These are phyloP conservation scores for Cranoglanis bouderius DNA, from an alignment of 2,113 vertebrate genomes.

Conservation along the genomic window DNA sequence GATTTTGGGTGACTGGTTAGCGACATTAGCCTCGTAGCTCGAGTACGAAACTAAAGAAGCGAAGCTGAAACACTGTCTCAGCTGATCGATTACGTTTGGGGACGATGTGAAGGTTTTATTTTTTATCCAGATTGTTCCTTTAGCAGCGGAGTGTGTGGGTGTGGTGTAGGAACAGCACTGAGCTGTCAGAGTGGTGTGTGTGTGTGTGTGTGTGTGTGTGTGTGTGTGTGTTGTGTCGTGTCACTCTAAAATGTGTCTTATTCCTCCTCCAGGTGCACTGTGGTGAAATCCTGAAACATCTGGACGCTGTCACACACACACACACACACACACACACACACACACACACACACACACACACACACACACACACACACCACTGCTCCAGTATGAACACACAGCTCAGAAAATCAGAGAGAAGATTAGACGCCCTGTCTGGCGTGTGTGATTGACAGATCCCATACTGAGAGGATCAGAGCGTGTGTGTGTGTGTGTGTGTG, in stretches of 20 bases:
- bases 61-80: neutral
- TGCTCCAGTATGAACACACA: constrained; percentile 7
- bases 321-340: neutral
- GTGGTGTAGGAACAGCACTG: neutral
- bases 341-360: neutral
- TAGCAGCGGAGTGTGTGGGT: neutral
- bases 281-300: constrained; percentile 55
- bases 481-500: constrained; percentile 46
- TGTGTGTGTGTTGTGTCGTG: constrained; percentile 22
- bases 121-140: neutral
- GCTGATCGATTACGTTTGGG: neutral
- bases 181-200: neutral
- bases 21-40: too few species aligned
- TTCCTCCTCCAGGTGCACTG: constrained; percentile 61
- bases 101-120: neutral
- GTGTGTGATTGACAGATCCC: constrained; percentile 2
- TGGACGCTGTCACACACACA: constrained; percentile 45
- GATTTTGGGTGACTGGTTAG: too few species aligned
- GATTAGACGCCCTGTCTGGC: neutral
- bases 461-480: neutral
- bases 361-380: neutral
- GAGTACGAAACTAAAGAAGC: neutral
- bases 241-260: constrained; percentile 50
- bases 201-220: constrained; percentile 23
- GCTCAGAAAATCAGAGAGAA: neutral